phyloP scores from a whole-genome alignment of 2,888 invertebrate species.

The Petrolisthes manimaculis region DNA sequence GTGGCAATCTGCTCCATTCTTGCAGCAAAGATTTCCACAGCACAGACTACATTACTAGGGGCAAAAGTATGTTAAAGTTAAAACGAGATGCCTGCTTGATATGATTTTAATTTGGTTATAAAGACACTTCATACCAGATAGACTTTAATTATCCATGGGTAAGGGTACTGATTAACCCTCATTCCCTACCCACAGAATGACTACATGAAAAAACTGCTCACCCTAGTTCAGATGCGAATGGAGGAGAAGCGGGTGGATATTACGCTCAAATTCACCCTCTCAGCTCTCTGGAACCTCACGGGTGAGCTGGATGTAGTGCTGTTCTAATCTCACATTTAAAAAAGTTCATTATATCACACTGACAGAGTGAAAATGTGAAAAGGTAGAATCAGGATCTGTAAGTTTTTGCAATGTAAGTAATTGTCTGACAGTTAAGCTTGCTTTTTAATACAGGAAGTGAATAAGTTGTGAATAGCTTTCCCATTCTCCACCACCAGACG shows the following conservation, averaged over 20 bases:
- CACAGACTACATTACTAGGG: conserved; percentile 62
- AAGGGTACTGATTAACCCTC: too few relatives aligned
- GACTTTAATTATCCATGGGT: too few relatives aligned
- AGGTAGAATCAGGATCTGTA: too few relatives aligned
- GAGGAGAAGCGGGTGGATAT: conserved; percentile 78
- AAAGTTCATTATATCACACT: too few relatives aligned
- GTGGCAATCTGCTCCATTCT: conserved; percentile 85
- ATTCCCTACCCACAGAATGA: conserved; percentile 35
- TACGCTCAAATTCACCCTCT: conserved; percentile 82
- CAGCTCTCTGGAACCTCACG: conserved; percentile 83
- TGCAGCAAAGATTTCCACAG: conserved; percentile 68
- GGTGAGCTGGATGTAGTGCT: conserved; percentile 69
- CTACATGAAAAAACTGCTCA: conserved; percentile 79
- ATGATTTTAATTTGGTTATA: too few relatives aligned
- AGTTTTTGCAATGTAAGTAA: too few relatives aligned
- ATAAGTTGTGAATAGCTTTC: background rate
- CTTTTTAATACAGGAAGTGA: background rate
- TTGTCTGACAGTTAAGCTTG: too few relatives aligned
- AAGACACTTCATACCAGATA: too few relatives aligned
- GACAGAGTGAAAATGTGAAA: too few relatives aligned
- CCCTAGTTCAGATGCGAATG: conserved; percentile 71
- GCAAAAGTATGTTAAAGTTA: conserved; percentile 35
- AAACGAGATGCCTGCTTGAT: too few relatives aligned
- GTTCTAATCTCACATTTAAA: too few relatives aligned
- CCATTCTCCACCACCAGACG: conserved; percentile 73